Percentiles rank a stretch among this genome's conserved stretches.
phyloP scores from a whole-genome alignment of 2,113 vertebrate genomes.

The Willisornis vidua region DNA sequence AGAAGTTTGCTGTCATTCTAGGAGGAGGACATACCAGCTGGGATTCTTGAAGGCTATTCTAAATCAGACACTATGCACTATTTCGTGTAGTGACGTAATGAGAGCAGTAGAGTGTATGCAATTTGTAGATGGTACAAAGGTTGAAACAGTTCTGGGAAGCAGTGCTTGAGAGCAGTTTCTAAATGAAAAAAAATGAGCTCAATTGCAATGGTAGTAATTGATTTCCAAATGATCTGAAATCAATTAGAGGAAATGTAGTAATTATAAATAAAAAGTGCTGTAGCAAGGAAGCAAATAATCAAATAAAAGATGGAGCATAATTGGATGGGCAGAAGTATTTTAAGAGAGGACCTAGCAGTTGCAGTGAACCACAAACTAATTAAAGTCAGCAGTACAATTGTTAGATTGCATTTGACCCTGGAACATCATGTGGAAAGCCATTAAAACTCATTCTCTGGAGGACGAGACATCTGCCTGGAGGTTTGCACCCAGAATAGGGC shows the following conservation, averaged over 20 bases:
- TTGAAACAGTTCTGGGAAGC: neutral
- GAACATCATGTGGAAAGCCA: neutral
- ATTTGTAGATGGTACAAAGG: neutral
- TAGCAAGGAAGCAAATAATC: slow-evolving; percentile 32
- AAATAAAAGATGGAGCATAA: slow-evolving; percentile 2
- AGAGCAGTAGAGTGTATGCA: neutral
- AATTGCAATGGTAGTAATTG: slow-evolving; percentile 4
- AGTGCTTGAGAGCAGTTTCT: slow-evolving; percentile 36
- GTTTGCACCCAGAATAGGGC: neutral
- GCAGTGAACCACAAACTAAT: slow-evolving; percentile 8
- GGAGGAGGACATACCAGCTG: neutral
- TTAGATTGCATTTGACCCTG: neutral
- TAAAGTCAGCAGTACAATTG: neutral
- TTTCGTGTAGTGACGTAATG: neutral
- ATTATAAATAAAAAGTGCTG: slow-evolving; percentile 1
- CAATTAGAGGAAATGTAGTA: neutral
- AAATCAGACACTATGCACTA: neutral
- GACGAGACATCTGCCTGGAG: neutral
- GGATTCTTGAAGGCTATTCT: neutral
- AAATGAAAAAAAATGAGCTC: neutral
- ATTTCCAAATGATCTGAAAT: slow-evolving; percentile 33
- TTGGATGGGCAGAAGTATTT: neutral
- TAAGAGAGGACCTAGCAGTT: neutral
- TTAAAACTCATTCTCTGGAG: neutral
- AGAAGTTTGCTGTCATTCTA: neutral